These are phyloP conservation scores for Drosophila bifasciata DNA, from an alignment of 1,140 invertebrate species.

Conservation along the genomic window DNA sequence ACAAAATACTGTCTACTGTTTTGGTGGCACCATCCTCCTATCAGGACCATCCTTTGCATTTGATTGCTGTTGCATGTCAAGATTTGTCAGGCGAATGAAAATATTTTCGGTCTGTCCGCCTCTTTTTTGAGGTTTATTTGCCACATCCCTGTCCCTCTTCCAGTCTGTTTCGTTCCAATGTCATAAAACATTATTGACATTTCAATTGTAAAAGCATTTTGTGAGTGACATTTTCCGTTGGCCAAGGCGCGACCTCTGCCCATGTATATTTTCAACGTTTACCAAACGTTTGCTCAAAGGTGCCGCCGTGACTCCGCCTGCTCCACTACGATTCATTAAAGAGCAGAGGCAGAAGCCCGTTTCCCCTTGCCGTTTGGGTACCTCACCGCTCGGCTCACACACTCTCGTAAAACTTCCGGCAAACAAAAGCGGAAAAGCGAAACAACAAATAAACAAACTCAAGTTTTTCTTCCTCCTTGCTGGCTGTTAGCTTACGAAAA, in stretches of 20 bases:
- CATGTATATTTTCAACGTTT: conserved; percentile 39
- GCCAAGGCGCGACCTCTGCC: conserved; percentile 6
- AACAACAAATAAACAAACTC: conserved; percentile 62
- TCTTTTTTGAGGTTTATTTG: conserved; percentile 9
- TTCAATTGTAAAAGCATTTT: conserved; percentile 75
- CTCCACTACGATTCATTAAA: conserved; percentile 55
- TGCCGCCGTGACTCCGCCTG: neutral
- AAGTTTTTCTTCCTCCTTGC: conserved; percentile 39
- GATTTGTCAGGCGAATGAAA: conserved; percentile 74
- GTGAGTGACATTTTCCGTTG: conserved; percentile 53
- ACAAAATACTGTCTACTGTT: conserved; percentile 65
- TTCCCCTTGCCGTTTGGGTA: conserved; percentile 36
- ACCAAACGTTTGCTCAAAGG: conserved; percentile 25
- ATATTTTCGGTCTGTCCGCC: conserved; percentile 43
- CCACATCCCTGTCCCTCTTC: conserved; percentile 14
- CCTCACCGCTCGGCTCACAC: conserved; percentile 61
- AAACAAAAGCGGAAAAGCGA: conserved; percentile 41
- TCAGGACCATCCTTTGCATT: conserved; percentile 40
- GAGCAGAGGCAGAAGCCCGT: conserved; percentile 24
- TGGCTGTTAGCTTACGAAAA: conserved; percentile 55
- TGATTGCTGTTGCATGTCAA: conserved; percentile 78
- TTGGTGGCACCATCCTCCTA: conserved; percentile 12
- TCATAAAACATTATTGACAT: conserved; percentile 81
- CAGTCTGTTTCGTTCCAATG: conserved; percentile 55
- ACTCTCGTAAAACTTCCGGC: conserved; percentile 53